Evolutionary conservation across 2,113 vertebrate species (phyloP), one percentile per base, ranked within the genome.

Genomic region (Hippocampus abdominalis): DNA sequence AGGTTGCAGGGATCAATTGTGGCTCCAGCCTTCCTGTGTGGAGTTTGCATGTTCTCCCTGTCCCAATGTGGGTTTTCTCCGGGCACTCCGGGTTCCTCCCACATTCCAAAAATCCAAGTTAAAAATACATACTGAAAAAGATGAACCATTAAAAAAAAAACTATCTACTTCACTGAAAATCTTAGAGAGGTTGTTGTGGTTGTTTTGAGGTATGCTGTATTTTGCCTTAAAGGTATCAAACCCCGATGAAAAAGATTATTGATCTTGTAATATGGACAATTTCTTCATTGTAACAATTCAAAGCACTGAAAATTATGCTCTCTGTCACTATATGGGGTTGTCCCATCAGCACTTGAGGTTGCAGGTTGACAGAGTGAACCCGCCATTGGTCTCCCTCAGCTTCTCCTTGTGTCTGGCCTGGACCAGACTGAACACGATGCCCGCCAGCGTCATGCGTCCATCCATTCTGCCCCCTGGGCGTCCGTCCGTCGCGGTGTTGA

Each of bases 391-490:
- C 71, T 96, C 95, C 74, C 95, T 95, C 80, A 94, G 93, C 83
- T 94, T 95, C 71, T 99, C 96, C 86, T 94, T 93, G 83, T 98
- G 93, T 85, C 94, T 94, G 81, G 95, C 94, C 86, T 96, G 94
- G 66, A 98, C 93, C 11, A 98, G 94, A 76, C 94, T 93, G 75
- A 96, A 93, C 78, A 98, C 96, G 9, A 98, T 92, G 0, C 89
- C 93, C 4, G 96, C 96, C 79, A 98, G 81, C 0, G 95, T 96
- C 86, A 94, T 94, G 74, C 97, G 94, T 77, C 94, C 95, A 5
- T 90, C 91, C 29, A 93, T 21, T 78, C 77, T 93, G 82, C 61
- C 89, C 6, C 56, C 73, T 1, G 11, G 2, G 15, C 2, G 86
- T 3, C 93, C 90, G 60, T 93, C 76, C 63, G 64, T 48, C 86